Conservation (phyloP, 2,888 invertebrate genomes). For the Caenorhabditis imperialis region DNA sequence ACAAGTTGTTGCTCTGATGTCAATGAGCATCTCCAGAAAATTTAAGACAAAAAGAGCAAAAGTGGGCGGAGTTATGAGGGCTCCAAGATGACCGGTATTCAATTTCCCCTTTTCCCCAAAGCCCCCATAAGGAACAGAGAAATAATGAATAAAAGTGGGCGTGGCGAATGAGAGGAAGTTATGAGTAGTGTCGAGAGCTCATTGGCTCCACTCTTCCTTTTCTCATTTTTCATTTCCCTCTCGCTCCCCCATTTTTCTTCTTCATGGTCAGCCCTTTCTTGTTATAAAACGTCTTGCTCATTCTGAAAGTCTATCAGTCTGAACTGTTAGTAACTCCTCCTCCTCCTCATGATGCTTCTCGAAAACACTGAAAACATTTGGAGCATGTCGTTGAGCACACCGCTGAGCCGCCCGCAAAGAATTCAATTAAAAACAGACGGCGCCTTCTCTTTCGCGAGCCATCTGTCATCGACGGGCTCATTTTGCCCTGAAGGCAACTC, state of each 20-base stretch:
- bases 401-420: slow-evolving; percentile 28
- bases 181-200: too few relatives aligned
- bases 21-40: too few relatives aligned
- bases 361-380: slow-evolving; percentile 35
- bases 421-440: slow-evolving; percentile 50
- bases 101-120: too few relatives aligned
- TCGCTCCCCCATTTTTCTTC: neutral
- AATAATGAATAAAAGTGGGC: slow-evolving; percentile 20
- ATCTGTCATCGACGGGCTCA: slow-evolving; percentile 37
- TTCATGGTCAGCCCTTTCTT: slow-evolving; percentile 5
- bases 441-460: slow-evolving; percentile 27
- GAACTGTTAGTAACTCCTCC: slow-evolving; percentile 15
- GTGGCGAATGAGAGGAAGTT: slow-evolving; percentile 21
- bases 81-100: too few relatives aligned
- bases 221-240: slow-evolving; percentile 45
- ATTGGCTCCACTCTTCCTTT: slow-evolving; percentile 18
- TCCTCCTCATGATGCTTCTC: neutral
- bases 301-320: too few relatives aligned
- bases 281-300: neutral
- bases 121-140: too few relatives aligned
- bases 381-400: slow-evolving; percentile 28
- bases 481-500: slow-evolving; percentile 37
- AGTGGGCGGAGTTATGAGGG: too few relatives aligned
- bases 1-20: too few relatives aligned
- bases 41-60: too few relatives aligned